These are phyloP conservation scores for Allacma fusca DNA, from an alignment of 2,888 invertebrate species.

Conservation along the genomic window DNA sequence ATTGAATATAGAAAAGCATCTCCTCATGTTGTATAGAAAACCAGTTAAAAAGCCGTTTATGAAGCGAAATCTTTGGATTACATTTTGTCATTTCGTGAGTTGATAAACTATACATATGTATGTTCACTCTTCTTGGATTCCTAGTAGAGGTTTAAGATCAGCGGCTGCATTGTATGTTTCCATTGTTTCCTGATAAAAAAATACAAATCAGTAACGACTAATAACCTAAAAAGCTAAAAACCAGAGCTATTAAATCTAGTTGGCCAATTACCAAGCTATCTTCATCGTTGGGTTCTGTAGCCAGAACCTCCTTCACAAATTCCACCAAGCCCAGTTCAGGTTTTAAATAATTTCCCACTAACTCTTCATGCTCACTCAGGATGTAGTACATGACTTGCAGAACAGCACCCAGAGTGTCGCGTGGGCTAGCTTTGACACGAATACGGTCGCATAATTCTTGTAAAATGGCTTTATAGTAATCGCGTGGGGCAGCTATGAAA, in stretches of 20 bases:
- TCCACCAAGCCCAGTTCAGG: conserved; percentile 35
- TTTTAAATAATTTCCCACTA: conserved; percentile 36
- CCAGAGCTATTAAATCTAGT: neutral
- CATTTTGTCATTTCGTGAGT: too few species aligned
- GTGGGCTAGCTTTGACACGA: conserved; percentile 16
- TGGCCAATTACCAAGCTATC: conserved; percentile 35
- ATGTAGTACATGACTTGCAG: conserved; percentile 41
- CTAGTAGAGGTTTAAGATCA: conserved; percentile 38
- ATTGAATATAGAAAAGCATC: conserved; percentile 9
- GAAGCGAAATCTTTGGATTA: neutral
- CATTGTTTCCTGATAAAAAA: conserved; percentile 33
- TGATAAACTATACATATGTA: too few species aligned
- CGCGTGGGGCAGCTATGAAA: conserved; percentile 27
- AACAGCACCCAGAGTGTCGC: conserved; percentile 37
- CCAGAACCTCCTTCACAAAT: conserved; percentile 37
- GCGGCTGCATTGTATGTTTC: conserved; percentile 43
- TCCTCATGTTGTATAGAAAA: neutral
- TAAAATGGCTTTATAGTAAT: conserved; percentile 40
- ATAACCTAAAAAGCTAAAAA: neutral
- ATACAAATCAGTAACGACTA: neutral
- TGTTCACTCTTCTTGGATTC: neutral
- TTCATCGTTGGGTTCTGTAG: conserved; percentile 38
- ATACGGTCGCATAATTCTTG: conserved; percentile 44
- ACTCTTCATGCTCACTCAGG: conserved; percentile 38
- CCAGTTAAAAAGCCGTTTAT: neutral